Percentiles rank a stretch among this genome's conserved stretches.
Conservation (phyloP, 2,113 vertebrate genomes). For the Gorsachius goisagi region DNA sequence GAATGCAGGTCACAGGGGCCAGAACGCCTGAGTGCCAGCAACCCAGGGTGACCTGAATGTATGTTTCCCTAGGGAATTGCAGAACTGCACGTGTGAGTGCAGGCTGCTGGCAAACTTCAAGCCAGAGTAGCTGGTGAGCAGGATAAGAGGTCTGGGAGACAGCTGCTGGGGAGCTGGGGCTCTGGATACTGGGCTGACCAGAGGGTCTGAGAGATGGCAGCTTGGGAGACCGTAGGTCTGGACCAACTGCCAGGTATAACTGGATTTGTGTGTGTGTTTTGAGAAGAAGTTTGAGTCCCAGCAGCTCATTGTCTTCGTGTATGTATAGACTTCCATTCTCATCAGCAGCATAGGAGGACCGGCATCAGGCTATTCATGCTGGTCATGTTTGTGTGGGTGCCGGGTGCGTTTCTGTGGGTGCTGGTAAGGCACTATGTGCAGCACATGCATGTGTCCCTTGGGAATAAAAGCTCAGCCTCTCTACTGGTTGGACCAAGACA, state of each 20-base stretch:
- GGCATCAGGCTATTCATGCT: not conserved
- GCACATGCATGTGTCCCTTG: rapidly evolving
- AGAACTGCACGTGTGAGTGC: not conserved
- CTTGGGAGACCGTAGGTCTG: not conserved
- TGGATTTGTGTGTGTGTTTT: not conserved
- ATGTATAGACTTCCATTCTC: not conserved
- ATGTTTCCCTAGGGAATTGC: not conserved
- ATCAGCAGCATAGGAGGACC: not conserved
- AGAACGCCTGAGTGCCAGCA: not conserved
- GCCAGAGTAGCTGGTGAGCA: not conserved
- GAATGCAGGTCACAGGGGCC: not conserved
- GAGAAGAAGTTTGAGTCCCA: not conserved
- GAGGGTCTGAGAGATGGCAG: not conserved
- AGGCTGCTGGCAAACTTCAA: not conserved
- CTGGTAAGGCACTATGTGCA: not conserved
- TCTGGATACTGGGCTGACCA: not conserved
- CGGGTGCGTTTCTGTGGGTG: not conserved
- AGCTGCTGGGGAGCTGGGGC: not conserved
- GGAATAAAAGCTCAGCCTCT: not conserved
- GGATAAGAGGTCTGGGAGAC: not conserved
- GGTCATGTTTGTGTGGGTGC: not conserved
- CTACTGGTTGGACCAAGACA: not conserved
- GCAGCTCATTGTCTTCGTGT: not conserved
- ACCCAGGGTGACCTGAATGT: not conserved
- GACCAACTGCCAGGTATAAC: not conserved